Evolutionary conservation across 1,140 invertebrate genomes (phyloP), one percentile per base, ranked within the genome.

Genomic region (Drosophila nikananu): DNA sequence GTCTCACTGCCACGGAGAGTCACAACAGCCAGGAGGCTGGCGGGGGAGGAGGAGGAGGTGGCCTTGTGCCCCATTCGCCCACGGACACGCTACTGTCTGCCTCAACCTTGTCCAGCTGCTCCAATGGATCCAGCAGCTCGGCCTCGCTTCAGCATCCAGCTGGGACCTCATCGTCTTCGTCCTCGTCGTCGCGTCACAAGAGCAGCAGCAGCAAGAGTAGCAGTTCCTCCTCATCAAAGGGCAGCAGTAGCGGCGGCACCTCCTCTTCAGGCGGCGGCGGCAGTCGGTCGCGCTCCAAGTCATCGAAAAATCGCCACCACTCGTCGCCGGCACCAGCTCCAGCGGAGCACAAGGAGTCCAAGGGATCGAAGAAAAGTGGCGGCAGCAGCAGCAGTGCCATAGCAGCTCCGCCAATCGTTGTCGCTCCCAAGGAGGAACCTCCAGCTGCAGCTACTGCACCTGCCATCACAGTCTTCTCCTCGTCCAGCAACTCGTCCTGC

Each of bases 401-500:
- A 65, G 58, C 62, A 9, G 63, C 72, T 21, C 73, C 78, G 5
- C 64, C 75, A 23, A 39, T 57, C 0, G 61, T 61, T 9, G 32
- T 54, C 13, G 37, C n/a, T 7, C 17, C 65, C 39, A 83, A 83
- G 42, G 81, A 83, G 35, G 81, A 83, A 23, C 35, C 58, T 44
- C 21, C 54, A 23, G 37, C 55, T 23, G 32, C 62, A 23, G 12
- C n/a, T n/a, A 55, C 23, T 17, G 42, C 58, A 62, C 35, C 77
- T n/a, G 37, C 79, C 30, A 84, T 91, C 21, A 82, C 81, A 19
- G 71, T 91, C 21, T 92, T 84, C 48, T 92, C 91, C 63, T 92
- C 91, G 19, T 92, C 91, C 46, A 92, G 91, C 21, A 92, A 92
- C 52, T 92, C 91, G 1, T 92, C 91, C 44, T 92, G 91, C 58